These are phyloP conservation scores for Esox lucius DNA, from an alignment of 2,797 vertebrate genomes.

Conservation along the genomic window DNA sequence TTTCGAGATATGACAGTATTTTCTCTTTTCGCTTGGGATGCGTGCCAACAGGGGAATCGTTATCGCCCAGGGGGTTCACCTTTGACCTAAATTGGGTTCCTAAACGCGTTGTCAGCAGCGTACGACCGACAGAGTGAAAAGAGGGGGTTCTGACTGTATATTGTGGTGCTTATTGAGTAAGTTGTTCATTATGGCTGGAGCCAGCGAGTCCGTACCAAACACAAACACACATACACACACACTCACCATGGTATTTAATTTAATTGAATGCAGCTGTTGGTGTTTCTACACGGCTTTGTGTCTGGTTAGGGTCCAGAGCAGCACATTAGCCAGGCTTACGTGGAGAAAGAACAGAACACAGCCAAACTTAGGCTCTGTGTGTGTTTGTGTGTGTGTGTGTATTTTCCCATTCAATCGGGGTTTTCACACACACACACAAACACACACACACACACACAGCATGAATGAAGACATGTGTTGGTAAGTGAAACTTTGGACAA, in stretches of 20 bases:
- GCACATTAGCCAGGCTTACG: background rate
- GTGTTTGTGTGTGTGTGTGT: too few relatives aligned
- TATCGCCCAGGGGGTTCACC: background rate
- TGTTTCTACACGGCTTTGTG: background rate
- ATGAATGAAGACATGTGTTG: background rate
- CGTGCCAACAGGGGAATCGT: background rate
- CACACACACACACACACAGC: background rate
- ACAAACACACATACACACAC: background rate
- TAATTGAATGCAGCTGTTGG: slow-evolving; percentile 1
- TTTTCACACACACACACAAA: background rate
- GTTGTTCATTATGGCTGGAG: background rate
- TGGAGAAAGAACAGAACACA: background rate
- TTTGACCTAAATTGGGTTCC: background rate
- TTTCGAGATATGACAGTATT: too few relatives aligned
- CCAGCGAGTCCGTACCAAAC: background rate
- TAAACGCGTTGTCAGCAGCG: background rate
- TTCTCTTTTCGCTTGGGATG: too few relatives aligned
- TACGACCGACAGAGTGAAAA: background rate
- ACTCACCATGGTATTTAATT: background rate
- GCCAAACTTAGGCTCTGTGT: background rate
- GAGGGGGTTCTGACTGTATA: background rate
- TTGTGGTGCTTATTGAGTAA: background rate
- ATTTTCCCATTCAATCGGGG: too few relatives aligned
- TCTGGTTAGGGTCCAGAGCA: background rate
- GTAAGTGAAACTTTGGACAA: background rate